Evolutionary conservation across 2,113 vertebrate species (phyloP).

Genomic region (Xyrauchen texanus): DNA sequence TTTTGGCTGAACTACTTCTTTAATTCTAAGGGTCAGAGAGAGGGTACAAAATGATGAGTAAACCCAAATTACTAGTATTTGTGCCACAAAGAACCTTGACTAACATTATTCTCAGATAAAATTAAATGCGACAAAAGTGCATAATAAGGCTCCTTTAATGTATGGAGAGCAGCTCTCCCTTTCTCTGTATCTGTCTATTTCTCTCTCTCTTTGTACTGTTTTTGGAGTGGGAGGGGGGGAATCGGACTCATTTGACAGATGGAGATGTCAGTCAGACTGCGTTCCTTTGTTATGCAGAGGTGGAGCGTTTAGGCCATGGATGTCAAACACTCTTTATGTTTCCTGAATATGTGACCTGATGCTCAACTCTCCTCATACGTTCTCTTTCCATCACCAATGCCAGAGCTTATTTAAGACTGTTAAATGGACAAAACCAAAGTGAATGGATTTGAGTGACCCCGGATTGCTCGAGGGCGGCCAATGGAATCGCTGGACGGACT

Average conservation of each 20-base stretch:
- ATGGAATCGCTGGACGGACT: background rate
- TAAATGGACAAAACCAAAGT: constrained; percentile 20
- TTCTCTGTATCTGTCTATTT: background rate
- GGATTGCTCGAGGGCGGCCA: constrained; percentile 14
- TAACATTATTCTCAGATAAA: no score
- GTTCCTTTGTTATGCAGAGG: constrained; percentile 27
- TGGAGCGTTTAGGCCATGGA: constrained; percentile 5
- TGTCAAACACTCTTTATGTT: constrained; percentile 32
- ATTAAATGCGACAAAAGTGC: background rate
- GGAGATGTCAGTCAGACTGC: constrained; percentile 25
- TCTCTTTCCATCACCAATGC: background rate
- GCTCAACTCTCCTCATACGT: background rate
- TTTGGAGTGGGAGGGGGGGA: background rate
- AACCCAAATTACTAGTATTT: no score
- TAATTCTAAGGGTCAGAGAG: no score
- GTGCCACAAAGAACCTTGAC: no score
- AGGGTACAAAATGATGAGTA: no score
- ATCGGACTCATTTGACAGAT: constrained; percentile 19
- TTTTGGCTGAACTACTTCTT: background rate
- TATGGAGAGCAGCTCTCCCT: background rate
- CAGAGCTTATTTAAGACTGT: constrained; percentile 1
- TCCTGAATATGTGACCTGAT: constrained; percentile 18
- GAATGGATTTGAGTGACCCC: constrained; percentile 5
- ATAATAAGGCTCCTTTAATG: background rate
- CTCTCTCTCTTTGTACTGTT: background rate